Percentiles rank a stretch among this genome's conserved stretches.
Evolutionary conservation across 2,113 vertebrate genomes (phyloP).

Genomic region (Chlamydotis undulata): DNA sequence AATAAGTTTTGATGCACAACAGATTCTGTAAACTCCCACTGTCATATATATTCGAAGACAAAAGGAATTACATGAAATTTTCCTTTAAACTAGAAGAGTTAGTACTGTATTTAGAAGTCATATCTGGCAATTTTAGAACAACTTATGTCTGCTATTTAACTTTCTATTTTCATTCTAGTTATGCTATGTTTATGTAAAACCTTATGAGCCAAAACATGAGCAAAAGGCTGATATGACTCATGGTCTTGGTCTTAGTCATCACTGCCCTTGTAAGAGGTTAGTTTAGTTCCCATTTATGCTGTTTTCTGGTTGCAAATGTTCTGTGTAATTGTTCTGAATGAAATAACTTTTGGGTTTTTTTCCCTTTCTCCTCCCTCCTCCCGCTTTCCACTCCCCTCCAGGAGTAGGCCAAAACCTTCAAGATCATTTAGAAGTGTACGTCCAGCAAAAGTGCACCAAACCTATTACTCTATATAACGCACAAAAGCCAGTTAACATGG

Average conservation of each 20-base stretch:
- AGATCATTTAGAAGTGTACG: slow-evolving; percentile 93
- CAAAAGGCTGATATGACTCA: not conserved
- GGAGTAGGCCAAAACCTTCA: slow-evolving; percentile 96
- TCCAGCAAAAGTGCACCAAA: slow-evolving; percentile 90
- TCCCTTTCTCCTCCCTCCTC: not conserved
- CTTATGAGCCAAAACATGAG: not conserved
- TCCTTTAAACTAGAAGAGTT: not conserved
- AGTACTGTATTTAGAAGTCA: not conserved
- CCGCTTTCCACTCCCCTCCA: not conserved
- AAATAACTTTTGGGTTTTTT: not conserved
- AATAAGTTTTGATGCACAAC: not conserved
- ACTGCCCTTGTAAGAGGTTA: not conserved
- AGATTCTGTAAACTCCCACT: not conserved
- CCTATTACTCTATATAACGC: slow-evolving; percentile 89
- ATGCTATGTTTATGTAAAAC: not conserved
- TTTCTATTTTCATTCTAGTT: not conserved
- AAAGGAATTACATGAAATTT: not conserved
- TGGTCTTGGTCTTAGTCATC: not conserved
- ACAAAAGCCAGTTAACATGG: slow-evolving; percentile 89
- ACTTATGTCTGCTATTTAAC: not conserved
- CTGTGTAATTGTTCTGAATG: not conserved
- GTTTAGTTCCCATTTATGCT: not conserved
- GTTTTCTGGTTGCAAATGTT: not conserved
- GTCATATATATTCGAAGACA: not conserved
- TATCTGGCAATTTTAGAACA: not conserved